Evolutionary conservation across 2,797 vertebrate species (phyloP), one percentile per base, ranked within the genome.

Genomic region (Enteromius treurensis): DNA sequence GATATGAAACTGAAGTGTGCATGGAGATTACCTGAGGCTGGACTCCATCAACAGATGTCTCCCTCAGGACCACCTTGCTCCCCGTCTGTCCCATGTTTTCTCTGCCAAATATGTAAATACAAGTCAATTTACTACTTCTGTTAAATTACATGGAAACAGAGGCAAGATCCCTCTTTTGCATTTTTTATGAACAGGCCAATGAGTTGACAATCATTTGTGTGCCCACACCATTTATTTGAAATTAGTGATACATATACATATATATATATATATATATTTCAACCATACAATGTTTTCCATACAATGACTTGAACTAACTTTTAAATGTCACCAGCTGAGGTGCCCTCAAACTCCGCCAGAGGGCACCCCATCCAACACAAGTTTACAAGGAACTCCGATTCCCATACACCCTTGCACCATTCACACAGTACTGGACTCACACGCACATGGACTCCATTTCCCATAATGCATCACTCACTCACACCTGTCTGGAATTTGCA

Each of bases 51-150:
- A 93, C 85, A 0, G 92, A 87, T 21, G 92, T 78, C 74, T 94
- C 90, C 65, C 81, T 88, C 49, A 93, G 89, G 64, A 93, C 81
- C 47, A 76, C 90, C 90, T 95, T 95, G 79, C 94, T 95, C 47
- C 90, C 91, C 0, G 81, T 83, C 84, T 91, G 92, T 29, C 94
- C 93, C 94, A 95, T 95, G 74, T 37, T 88, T 89, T 42, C 15
- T 71, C 79, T 64, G 64, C 80, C 65, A 29, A 86, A 79, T 53
- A 81, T 86, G 82, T 76, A 83, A 82, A 42, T 45, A 55, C 47
- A 75, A 60, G 47, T 26, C 69, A 55, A 21, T 74, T 73, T 0
- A 51, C 23, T 21, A 14, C 6, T 42, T 47, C 10, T 45, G 23
- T 71, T 17, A 69, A 47, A 34, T 19, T 23, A 34, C 26, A 55